phyloP scores from a whole-genome alignment of 2,113 vertebrate genomes.

The Catharus fuscescens region DNA sequence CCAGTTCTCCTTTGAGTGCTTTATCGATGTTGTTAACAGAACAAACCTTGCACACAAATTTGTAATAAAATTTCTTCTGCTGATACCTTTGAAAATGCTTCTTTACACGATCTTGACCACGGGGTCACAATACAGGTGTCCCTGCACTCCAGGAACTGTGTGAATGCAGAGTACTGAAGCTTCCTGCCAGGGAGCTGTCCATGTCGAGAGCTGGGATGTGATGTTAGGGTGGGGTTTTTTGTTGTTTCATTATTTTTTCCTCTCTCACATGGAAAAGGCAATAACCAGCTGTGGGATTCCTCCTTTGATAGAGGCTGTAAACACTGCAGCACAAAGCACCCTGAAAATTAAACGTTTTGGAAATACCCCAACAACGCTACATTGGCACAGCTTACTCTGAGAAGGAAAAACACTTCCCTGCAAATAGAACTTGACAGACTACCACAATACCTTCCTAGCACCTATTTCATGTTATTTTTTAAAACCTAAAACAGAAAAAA shows the following conservation, averaged over 20 bases:
- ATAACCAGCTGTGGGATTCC: accelerated
- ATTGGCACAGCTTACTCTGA: neutral
- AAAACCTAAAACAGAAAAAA: neutral
- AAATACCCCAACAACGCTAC: neutral
- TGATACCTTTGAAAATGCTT: neutral
- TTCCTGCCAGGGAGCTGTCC: accelerated
- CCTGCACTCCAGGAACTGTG: accelerated
- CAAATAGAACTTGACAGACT: accelerated
- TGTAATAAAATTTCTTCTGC: neutral
- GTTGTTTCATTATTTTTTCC: no score
- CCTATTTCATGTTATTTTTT: neutral
- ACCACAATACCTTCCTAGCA: neutral
- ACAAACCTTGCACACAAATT: neutral
- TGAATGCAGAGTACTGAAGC: accelerated
- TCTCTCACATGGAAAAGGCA: neutral
- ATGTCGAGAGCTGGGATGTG: accelerated
- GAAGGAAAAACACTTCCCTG: neutral
- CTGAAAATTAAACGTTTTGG: neutral
- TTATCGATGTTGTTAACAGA: neutral
- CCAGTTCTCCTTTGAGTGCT: neutral
- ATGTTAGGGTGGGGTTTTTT: accelerated
- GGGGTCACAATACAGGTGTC: accelerated
- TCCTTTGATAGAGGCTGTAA: neutral
- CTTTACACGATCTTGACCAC: no score
- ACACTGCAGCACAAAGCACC: neutral